Percentiles rank a stretch among this genome's conserved stretches.
Conservation (phyloP, 2,113 vertebrate species). For the Agapornis roseicollis region DNA sequence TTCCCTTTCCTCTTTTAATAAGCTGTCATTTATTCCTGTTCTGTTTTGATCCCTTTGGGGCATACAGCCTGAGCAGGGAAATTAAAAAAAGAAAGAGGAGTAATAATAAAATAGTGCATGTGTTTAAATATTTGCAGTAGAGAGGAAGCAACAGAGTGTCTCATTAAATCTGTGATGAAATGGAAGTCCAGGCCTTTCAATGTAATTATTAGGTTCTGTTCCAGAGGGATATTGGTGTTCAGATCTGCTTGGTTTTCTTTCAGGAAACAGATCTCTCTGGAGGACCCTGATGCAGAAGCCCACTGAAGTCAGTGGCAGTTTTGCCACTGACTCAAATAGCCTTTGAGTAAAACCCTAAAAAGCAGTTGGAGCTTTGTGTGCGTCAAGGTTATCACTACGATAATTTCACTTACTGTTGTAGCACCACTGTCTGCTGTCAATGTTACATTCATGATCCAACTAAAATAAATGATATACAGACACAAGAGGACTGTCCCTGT, state of each 20-base stretch:
- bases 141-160: background rate
- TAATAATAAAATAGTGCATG: background rate
- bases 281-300: background rate
- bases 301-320: background rate
- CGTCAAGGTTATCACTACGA: background rate
- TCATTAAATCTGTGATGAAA: background rate
- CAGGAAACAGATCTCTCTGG: background rate
- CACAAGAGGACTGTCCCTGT: background rate
- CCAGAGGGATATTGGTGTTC: background rate
- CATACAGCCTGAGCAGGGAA: background rate
- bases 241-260: background rate
- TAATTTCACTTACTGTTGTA: background rate
- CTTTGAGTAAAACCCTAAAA: background rate
- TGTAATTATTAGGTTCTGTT: background rate
- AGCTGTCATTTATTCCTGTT: constrained; percentile 4
- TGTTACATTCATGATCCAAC: background rate
- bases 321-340: background rate
- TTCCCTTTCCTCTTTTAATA: constrained; percentile 25
- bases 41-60: background rate
- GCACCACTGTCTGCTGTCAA: background rate
- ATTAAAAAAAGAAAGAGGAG: background rate
- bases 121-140: constrained; percentile 28
- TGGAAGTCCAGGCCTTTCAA: background rate
- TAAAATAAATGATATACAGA: background rate
- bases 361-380: background rate